Conservation (phyloP, 1,140 invertebrate genomes). For the Megathymus violae region DNA sequence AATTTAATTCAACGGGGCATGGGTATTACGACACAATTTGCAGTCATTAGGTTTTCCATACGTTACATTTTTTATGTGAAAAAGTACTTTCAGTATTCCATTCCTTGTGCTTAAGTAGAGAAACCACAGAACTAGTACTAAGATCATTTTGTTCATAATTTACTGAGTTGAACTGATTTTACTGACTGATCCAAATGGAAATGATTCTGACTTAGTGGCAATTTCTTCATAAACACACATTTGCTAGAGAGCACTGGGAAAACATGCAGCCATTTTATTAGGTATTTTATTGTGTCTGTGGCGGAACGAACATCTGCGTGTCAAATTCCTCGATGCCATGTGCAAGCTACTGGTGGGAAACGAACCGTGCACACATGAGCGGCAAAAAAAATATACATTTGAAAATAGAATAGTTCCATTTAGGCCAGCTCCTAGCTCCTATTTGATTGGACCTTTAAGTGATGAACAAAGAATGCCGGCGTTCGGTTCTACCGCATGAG, state of each 20-base stretch:
- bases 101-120: too few species aligned
- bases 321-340: constrained; percentile 79
- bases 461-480: background rate
- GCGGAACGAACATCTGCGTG: constrained; percentile 78
- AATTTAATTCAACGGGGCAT: too few species aligned
- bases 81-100: too few species aligned
- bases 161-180: too few species aligned
- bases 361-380: constrained; percentile 67
- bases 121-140: too few species aligned
- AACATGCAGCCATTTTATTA: constrained; percentile 54
- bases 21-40: too few species aligned
- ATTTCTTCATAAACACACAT: constrained; percentile 12
- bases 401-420: constrained; percentile 52
- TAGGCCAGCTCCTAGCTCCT: constrained; percentile 24
- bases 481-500: background rate
- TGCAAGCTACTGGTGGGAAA: constrained; percentile 76
- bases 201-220: constrained; percentile 18
- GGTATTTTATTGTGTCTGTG: constrained; percentile 70
- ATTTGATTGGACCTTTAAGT: constrained; percentile 10
- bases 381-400: constrained; percentile 58
- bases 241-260: constrained; percentile 44
- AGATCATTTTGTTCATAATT: too few species aligned
- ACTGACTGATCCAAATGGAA: too few species aligned
- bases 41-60: too few species aligned
- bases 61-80: too few species aligned